These are phyloP conservation scores for Heliconius eleuchia DNA, from an alignment of 1,140 invertebrate species.

Conservation along the genomic window DNA sequence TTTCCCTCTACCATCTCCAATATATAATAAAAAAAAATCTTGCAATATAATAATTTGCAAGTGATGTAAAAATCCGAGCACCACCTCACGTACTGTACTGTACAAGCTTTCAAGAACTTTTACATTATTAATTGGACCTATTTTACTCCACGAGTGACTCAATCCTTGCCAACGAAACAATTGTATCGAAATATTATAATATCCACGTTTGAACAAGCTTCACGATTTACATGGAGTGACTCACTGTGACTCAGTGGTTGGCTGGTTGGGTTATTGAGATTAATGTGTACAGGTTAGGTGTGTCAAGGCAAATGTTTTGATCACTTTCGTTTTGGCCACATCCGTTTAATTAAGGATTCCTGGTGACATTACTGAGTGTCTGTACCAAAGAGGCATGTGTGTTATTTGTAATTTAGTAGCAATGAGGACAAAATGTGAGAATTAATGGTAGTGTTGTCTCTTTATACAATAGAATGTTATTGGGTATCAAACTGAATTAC, in stretches of 20 bases:
- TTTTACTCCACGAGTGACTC: background rate
- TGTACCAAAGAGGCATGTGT: background rate
- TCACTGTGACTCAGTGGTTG: slow-evolving; percentile 34
- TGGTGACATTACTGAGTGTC: background rate
- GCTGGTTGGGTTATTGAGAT: slow-evolving; percentile 26
- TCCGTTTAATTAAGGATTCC: slow-evolving; percentile 8
- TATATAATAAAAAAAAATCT: background rate
- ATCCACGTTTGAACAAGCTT: slow-evolving; percentile 3
- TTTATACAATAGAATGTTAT: background rate
- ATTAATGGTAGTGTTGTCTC: background rate
- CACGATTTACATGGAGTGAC: slow-evolving; percentile 18
- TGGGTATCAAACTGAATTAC: background rate
- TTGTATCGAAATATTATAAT: slow-evolving; percentile 20
- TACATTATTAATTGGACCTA: slow-evolving; percentile 12
- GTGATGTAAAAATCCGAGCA: background rate
- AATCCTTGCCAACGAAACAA: background rate
- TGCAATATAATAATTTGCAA: background rate
- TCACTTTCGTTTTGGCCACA: slow-evolving; percentile 29
- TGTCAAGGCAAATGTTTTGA: slow-evolving; percentile 30
- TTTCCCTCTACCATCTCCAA: background rate
- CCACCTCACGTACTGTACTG: background rate
- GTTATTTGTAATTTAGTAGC: slow-evolving; percentile 7
- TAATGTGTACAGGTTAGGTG: slow-evolving; percentile 26
- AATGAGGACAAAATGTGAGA: background rate
- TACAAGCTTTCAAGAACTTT: background rate